Evolutionary conservation across 2,888 invertebrate species (phyloP).

Genomic region (Mythimna lalbum): DNA sequence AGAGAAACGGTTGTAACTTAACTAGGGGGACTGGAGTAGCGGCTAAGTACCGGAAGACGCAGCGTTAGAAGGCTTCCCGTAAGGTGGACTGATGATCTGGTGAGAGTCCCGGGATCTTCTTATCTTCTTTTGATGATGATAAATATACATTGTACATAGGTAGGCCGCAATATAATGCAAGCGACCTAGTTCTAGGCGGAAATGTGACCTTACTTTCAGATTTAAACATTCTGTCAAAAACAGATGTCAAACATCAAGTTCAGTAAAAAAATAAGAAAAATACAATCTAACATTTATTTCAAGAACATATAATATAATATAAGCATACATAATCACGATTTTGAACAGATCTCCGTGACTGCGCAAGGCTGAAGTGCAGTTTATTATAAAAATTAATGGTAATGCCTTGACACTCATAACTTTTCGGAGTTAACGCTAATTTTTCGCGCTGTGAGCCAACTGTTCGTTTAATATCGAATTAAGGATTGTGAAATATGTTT

Average conservation of each 20-base stretch:
- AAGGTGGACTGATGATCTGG: too few relatives aligned
- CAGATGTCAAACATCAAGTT: neutral
- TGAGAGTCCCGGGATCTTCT: too few relatives aligned
- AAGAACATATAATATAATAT: slow-evolving; percentile 11
- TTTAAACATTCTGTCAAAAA: neutral
- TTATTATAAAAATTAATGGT: slow-evolving; percentile 54
- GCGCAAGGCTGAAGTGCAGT: slow-evolving; percentile 51
- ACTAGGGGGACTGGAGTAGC: too few relatives aligned
- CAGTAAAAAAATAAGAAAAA: neutral
- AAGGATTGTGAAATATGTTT: slow-evolving; percentile 19
- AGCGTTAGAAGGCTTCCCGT: too few relatives aligned
- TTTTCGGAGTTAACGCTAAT: slow-evolving; percentile 25
- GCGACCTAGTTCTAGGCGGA: neutral
- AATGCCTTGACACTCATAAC: slow-evolving; percentile 13
- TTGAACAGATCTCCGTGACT: slow-evolving; percentile 38
- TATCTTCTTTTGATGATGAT: too few relatives aligned
- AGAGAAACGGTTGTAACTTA: too few relatives aligned
- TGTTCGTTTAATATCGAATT: slow-evolving; percentile 24
- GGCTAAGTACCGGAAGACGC: too few relatives aligned
- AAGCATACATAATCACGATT: slow-evolving; percentile 34
- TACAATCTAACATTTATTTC: slow-evolving; percentile 16
- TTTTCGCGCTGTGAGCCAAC: slow-evolving; percentile 36
- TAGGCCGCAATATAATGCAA: neutral
- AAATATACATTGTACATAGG: neutral
- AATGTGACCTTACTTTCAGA: neutral